phyloP scores from a whole-genome alignment of 1,140 invertebrate genomes.

The Solenopsis invicta region DNA sequence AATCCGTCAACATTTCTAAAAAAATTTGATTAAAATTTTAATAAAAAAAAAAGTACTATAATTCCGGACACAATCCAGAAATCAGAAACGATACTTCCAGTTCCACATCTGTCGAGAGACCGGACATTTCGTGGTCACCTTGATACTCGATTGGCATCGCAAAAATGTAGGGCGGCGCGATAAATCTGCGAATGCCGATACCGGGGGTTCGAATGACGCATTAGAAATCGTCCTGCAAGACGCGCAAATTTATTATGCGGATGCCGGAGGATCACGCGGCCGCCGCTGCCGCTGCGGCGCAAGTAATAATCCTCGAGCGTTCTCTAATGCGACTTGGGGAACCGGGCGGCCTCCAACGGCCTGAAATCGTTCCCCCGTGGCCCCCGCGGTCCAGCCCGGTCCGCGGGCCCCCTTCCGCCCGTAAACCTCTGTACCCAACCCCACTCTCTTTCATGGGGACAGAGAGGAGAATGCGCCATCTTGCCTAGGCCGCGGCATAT shows the following conservation, averaged over 20 bases:
- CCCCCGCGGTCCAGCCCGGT: constrained; percentile 59
- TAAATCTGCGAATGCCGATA: constrained; percentile 22
- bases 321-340: constrained; percentile 85
- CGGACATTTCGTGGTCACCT: background rate
- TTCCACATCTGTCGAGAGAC: background rate
- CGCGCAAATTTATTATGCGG: constrained; percentile 83
- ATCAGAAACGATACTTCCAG: background rate
- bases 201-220: constrained; percentile 30
- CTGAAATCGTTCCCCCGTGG: constrained; percentile 71
- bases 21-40: background rate
- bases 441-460: constrained; percentile 68
- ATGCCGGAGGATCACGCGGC: constrained; percentile 84
- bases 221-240: constrained; percentile 68
- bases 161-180: constrained; percentile 11
- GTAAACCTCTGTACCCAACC: constrained; percentile 58
- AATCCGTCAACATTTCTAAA: background rate
- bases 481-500: constrained; percentile 69
- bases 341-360: constrained; percentile 85
- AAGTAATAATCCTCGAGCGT: constrained; percentile 86
- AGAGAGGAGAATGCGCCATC: constrained; percentile 69
- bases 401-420: constrained; percentile 58
- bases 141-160: background rate
- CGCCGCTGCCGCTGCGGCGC: constrained; percentile 71
- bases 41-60: background rate
- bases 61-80: background rate